These are phyloP conservation scores for Nyctereutes procyonoides DNA, from an alignment of 2,113 vertebrate species.

Conservation along the genomic window DNA sequence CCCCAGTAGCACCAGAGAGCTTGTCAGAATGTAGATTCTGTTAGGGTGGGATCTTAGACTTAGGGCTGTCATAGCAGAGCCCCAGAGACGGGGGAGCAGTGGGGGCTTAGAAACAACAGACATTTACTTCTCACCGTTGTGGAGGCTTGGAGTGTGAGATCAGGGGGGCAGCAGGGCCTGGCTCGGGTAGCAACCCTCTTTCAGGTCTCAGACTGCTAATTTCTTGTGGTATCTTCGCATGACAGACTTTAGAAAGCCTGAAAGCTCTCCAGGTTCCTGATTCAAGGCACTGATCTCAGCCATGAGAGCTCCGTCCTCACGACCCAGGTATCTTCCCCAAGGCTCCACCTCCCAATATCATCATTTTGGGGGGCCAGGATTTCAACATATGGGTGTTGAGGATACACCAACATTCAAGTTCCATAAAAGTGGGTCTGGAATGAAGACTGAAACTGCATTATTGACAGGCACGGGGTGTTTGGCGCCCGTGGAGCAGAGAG, in stretches of 20 bases:
- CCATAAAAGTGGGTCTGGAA: not conserved
- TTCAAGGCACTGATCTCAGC: not conserved
- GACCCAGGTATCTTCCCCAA: not conserved
- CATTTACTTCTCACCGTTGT: not conserved
- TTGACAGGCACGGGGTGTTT: not conserved
- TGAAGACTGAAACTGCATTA: not conserved
- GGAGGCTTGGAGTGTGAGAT: not conserved
- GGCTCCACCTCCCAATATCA: not conserved
- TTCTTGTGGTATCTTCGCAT: not conserved
- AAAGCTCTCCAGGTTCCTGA: not conserved
- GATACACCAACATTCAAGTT: not conserved
- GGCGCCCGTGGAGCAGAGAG: not conserved
- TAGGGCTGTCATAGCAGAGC: not conserved
- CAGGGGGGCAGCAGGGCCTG: not conserved
- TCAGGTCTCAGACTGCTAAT: not conserved
- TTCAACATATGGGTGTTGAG: not conserved
- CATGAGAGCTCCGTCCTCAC: not conserved
- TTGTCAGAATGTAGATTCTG: not conserved
- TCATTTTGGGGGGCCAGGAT: not conserved
- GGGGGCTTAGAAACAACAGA: not conserved
- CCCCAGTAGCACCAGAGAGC: not conserved
- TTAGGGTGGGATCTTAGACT: not conserved
- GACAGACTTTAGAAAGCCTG: not conserved
- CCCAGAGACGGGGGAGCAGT: not conserved
- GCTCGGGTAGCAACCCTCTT: not conserved